Base-by-base conservation (phyloP, 2,113 vertebrate genomes). In the Petrocephalus zakoni region DNA sequence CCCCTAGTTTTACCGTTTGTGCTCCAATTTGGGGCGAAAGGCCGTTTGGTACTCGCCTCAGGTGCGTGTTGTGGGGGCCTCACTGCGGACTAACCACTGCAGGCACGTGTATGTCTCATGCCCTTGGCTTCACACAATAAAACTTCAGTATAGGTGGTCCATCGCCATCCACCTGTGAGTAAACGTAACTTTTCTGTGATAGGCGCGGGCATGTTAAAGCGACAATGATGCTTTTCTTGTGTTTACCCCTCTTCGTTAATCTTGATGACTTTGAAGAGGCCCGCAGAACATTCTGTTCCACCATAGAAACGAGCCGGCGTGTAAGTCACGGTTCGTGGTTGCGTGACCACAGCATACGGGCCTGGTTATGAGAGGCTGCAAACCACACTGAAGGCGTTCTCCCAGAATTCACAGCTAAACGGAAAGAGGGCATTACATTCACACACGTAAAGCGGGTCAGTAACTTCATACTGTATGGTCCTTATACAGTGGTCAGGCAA, bases 401-500 rank as follows among this genome's bases (percentile, higher is more conserved):
- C 61, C 2, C 61, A 64, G 61, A 64, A 64, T 25, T 83, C 42
- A 49, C 21, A 47, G 46, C 17, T 49, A 49, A 42, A 17, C 49
- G 9, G 21, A 83, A 21, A 49, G 37, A 49, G 78, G 42, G 19
- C 22, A n/a, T 8, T 21, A 17, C 11, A 75, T 75, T 75, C 34
- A 78, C 72, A 8, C 34, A 78, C 29, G 42, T 4, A 2, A 78
- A 29, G 15, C 72, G 37, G 72, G 68, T 75, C 15, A 75, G 37
- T 42, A 6, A 42, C 7, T 5, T 78, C 34, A 49, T 21, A 42
- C 42, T 42, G 42, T 42, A 83, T 21, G 88, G 88, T 89, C 51
- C 52, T 82, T 78, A 46, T 58, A 87, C 53, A 58, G 86, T 83
- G 89, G 72, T 86, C 78, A 83, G 46, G 86, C 89, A 87, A 81